These are phyloP conservation scores for Flabesymbios commensalis DNA, from an alignment of 2,888 invertebrate species.

Conservation along the genomic window DNA sequence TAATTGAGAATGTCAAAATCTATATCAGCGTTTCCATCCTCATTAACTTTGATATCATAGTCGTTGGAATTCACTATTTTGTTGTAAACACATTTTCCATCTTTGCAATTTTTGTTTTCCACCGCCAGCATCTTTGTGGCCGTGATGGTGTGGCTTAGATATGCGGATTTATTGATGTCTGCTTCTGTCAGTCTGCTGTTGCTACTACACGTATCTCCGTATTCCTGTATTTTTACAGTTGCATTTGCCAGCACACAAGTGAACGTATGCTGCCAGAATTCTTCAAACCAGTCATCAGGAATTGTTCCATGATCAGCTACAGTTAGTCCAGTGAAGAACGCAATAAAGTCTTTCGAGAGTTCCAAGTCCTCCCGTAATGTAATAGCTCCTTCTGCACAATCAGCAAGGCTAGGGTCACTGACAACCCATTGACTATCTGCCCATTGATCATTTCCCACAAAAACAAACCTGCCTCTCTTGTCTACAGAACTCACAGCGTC, in stretches of 20 bases:
- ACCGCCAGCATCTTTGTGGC: conserved; percentile 55
- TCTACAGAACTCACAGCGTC: conserved; percentile 41
- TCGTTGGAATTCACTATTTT: no score
- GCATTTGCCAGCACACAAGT: conserved; percentile 55
- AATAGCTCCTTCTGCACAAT: no score
- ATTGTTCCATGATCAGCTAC: conserved; percentile 52
- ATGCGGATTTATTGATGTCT: conserved; percentile 49
- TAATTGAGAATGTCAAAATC: no score
- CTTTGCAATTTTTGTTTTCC: no score
- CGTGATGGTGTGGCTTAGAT: conserved; percentile 56
- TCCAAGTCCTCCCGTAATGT: no score
- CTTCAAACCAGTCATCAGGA: conserved; percentile 62
- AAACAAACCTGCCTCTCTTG: conserved; percentile 45
- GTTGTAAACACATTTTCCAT: no score
- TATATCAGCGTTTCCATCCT: no score
- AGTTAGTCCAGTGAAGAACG: conserved; percentile 49
- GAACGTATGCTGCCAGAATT: conserved; percentile 56
- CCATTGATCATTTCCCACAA: conserved; percentile 54
- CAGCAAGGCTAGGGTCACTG: no score
- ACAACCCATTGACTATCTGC: no score
- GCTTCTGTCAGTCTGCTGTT: conserved; percentile 44
- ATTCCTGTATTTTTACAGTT: conserved; percentile 30
- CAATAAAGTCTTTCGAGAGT: conserved; percentile 51
- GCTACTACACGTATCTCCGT: conserved; percentile 45
- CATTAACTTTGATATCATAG: no score